Base-by-base conservation (phyloP, 1,140 invertebrate genomes). In the Palaemon carinicauda region DNA sequence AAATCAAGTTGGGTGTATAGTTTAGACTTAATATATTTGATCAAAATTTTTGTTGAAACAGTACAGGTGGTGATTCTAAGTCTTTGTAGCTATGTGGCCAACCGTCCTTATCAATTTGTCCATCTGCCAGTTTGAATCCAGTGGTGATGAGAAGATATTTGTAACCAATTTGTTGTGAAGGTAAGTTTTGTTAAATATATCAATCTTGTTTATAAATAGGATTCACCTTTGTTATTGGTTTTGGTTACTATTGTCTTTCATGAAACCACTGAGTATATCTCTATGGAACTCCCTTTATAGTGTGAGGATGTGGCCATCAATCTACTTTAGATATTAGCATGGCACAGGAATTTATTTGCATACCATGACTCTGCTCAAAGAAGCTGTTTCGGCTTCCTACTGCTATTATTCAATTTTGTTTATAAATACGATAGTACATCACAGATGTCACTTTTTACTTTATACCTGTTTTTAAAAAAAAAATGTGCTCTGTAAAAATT, bases 51-150 rank as follows among this genome's bases (percentile, higher is more conserved):
- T 7, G n/a, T n/a, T 19, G 7, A 19, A 73, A 15, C 69, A 73
- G 31, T 27, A 71, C n/a, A 19, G 29, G 24, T 31, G 29, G 41
- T 73, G 41, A 41, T 73, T 29, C 41, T 73, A 33, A 73, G 31
- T 41, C 69, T 27, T 33, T 78, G 41, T 65, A 24, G 21, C 21
- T n/a, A 78, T 78, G 75, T 53, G 75, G 75, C 75, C 75, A 78
- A 27, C 75, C 51, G 75, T 78, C 75, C 75, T 53, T 53, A 24
- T 51, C 29, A 41, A 27, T 21, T 31, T 24, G 24, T 53, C 27
- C n/a, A 52, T 41, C 52, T 73, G 29, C 69, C 31, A 73, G 69
- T 33, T 14, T 15, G 21, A 71, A 15, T 17, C 74, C 33, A 77
- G 29, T 77, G 75, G 75, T 78, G 24, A n/a, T 51, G 19, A 53